These are phyloP conservation scores for Ambastaia sidthimunki DNA, from an alignment of 2,797 vertebrate species.

Conservation along the genomic window DNA sequence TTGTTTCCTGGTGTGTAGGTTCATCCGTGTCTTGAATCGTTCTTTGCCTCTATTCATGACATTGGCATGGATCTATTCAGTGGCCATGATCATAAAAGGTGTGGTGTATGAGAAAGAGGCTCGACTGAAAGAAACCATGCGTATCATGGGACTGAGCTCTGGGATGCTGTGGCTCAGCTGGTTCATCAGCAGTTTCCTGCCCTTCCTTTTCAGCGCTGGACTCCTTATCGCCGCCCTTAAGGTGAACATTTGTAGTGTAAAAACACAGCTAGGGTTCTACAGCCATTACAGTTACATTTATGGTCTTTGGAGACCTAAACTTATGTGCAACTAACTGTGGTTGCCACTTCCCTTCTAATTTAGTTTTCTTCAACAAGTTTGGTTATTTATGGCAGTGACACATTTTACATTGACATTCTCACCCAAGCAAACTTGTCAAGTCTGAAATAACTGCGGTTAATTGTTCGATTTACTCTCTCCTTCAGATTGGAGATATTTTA, in stretches of 20 bases:
- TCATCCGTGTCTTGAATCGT: constrained; percentile 86
- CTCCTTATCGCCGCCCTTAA: constrained; percentile 87
- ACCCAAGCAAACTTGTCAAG: too few species aligned
- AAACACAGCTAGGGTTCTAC: background rate
- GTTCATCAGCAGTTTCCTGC: constrained; percentile 88
- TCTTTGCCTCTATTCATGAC: constrained; percentile 92
- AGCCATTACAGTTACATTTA: background rate
- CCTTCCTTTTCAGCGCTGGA: constrained; percentile 84
- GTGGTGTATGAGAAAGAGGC: constrained; percentile 93
- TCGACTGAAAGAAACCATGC: constrained; percentile 89
- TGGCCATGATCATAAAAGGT: constrained; percentile 92
- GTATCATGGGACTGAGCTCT: constrained; percentile 86
- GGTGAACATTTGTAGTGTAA: constrained; percentile 65
- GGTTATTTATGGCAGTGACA: too few species aligned
- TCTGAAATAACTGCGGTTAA: background rate
- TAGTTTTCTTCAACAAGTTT: too few species aligned
- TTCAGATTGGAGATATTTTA: constrained; percentile 86
- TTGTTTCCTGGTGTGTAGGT: constrained; percentile 69
- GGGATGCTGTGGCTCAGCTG: constrained; percentile 89
- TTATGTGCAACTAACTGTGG: too few species aligned
- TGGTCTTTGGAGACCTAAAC: too few species aligned
- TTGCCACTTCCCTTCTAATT: too few species aligned
- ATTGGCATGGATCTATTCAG: constrained; percentile 92
- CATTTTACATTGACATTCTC: too few species aligned
- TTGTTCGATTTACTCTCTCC: background rate